Percentiles rank a stretch among this genome's conserved stretches.
Evolutionary conservation across 2,797 vertebrate genomes (phyloP).

Genomic region (Vireo griseus): DNA sequence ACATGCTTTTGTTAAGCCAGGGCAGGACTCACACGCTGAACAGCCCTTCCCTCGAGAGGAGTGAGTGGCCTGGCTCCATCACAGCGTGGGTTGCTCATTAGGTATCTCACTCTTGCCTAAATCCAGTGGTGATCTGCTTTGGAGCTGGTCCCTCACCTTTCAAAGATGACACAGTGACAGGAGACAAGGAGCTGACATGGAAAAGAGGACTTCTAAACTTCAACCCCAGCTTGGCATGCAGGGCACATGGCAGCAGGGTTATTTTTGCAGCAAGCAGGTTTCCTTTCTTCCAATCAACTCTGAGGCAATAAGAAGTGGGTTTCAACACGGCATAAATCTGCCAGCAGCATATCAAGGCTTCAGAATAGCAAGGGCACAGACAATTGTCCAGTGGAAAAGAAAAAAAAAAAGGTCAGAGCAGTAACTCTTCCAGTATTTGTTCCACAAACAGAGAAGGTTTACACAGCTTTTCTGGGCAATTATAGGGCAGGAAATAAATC

Average conservation of each 20-base stretch:
- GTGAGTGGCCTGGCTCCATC: neutral
- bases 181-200: neutral
- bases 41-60: neutral
- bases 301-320: constrained; percentile 36
- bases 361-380: constrained; percentile 30
- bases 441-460: constrained; percentile 67
- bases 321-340: constrained; percentile 62
- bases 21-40: neutral
- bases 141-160: neutral
- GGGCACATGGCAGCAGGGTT: neutral
- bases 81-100: accelerated
- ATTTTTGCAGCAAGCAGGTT: constrained; percentile 32
- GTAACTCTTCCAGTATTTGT: constrained; percentile 59
- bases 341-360: constrained; percentile 38
- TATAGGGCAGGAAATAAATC: constrained; percentile 71
- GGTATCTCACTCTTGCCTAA: neutral
- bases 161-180: neutral
- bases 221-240: neutral
- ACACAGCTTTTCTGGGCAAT: constrained; percentile 53
- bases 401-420: constrained; percentile 58
- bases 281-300: constrained; percentile 55
- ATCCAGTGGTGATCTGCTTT: neutral
- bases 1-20: neutral
- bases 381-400: constrained; percentile 36
- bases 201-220: neutral